These are phyloP conservation scores for Drosophila bunnanda DNA, from an alignment of 2,888 invertebrate genomes.

Conservation along the genomic window DNA sequence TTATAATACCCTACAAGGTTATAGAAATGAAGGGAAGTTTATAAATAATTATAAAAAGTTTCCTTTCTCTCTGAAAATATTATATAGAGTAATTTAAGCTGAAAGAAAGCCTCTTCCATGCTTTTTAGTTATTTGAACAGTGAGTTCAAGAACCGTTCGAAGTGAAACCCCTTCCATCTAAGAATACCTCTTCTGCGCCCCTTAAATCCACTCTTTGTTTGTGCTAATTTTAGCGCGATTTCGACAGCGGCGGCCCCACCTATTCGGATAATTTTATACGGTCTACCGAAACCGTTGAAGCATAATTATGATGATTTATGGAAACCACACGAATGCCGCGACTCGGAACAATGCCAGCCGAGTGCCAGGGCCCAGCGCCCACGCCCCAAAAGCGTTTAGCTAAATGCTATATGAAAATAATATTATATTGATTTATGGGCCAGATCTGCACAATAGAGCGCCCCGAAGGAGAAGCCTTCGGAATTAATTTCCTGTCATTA, in stretches of 20 bases:
- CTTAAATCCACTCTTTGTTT: slow-evolving; percentile 15
- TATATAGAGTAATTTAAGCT: no score
- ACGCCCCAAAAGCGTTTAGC: slow-evolving; percentile 59
- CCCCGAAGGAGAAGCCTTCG: slow-evolving; percentile 52
- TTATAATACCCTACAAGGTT: no score
- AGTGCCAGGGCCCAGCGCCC: slow-evolving; percentile 60
- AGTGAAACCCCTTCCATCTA: neutral
- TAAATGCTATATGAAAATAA: slow-evolving; percentile 67
- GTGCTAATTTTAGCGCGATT: slow-evolving; percentile 42
- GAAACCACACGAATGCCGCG: slow-evolving; percentile 41
- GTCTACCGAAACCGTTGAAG: slow-evolving; percentile 57
- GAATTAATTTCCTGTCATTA: slow-evolving; percentile 75
- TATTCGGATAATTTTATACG: slow-evolving; percentile 56
- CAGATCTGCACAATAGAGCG: slow-evolving; percentile 66
- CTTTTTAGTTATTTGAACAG: neutral
- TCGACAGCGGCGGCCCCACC: slow-evolving; percentile 50
- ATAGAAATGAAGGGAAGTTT: no score
- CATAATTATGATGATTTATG: slow-evolving; percentile 75
- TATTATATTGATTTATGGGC: slow-evolving; percentile 69
- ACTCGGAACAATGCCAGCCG: slow-evolving; percentile 33
- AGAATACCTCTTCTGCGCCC: neutral
- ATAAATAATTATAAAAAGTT: no score
- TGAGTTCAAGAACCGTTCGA: neutral
- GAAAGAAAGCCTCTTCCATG: neutral
- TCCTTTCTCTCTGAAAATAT: no score